phyloP scores from a whole-genome alignment of 1,140 invertebrate species.

The Zaprionus inermis region DNA sequence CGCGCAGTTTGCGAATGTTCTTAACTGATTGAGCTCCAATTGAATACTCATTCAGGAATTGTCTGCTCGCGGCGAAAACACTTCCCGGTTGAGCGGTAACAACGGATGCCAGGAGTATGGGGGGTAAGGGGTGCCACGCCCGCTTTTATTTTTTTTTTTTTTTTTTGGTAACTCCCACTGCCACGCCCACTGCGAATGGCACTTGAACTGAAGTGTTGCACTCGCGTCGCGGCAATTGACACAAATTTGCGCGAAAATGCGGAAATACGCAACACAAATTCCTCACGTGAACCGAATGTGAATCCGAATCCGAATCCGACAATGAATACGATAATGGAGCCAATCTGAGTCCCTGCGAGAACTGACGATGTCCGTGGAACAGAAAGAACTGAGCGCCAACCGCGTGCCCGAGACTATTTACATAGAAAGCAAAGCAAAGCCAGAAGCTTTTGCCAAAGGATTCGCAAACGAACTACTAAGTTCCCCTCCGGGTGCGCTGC shows the following conservation, averaged over 20 bases:
- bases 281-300: conserved; percentile 16
- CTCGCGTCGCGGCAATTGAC: conserved; percentile 62
- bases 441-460: conserved; percentile 21
- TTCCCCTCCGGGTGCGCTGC: conserved; percentile 31
- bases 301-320: background rate
- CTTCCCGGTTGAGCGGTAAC: conserved; percentile 9
- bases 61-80: conserved; percentile 23
- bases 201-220: conserved; percentile 26
- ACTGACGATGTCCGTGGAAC: conserved; percentile 56
- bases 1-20: conserved; percentile 55
- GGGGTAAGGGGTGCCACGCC: conserved; percentile 10
- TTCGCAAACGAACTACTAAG: conserved; percentile 36
- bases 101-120: conserved; percentile 16
- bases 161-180: conserved; percentile 19
- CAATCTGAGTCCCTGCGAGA: conserved; percentile 19
- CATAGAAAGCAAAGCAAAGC: conserved; percentile 38
- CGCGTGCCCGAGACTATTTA: conserved; percentile 37
- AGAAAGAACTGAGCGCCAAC: conserved; percentile 62
- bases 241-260: conserved; percentile 73
- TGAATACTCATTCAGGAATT: conserved; percentile 70
- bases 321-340: conserved; percentile 19
- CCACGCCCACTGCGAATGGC: conserved; percentile 43
- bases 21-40: conserved; percentile 76
- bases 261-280: conserved; percentile 68
- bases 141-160: conserved; percentile 3